Conservation (phyloP, 2,113 vertebrate species). For the Nycticebus coucang region DNA sequence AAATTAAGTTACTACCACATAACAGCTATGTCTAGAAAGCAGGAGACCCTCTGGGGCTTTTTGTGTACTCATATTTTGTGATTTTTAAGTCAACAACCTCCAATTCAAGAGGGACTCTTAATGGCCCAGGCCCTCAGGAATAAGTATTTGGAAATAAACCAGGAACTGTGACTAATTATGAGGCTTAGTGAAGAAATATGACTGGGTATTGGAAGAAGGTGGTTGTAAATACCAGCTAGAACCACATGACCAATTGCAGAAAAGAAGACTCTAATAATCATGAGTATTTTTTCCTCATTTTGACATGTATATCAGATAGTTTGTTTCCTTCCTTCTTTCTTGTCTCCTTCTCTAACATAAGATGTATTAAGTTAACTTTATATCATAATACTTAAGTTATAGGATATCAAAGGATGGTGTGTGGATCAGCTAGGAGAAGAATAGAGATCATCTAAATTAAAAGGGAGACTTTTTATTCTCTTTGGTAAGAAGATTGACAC, state of each 20-base stretch:
- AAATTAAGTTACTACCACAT: neutral
- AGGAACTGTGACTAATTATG: neutral
- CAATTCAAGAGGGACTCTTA: neutral
- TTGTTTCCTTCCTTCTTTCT: slow-evolving; percentile 40
- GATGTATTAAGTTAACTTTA: slow-evolving; percentile 12
- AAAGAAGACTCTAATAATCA: neutral
- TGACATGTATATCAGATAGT: neutral
- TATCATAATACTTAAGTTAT: slow-evolving; percentile 46
- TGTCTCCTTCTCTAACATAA: slow-evolving; percentile 6
- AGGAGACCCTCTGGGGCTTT: neutral
- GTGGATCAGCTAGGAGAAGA: neutral
- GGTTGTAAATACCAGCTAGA: neutral
- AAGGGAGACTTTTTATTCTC: neutral
- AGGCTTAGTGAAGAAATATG: neutral
- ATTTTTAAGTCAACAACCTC: slow-evolving; percentile 32
- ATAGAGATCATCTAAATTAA: neutral
- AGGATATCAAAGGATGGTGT: neutral
- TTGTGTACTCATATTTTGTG: neutral
- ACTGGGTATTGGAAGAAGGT: neutral
- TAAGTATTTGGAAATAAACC: neutral
- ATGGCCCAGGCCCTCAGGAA: neutral
- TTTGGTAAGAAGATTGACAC: slow-evolving; percentile 7
- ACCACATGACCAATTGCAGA: neutral
- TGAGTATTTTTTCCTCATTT: neutral
- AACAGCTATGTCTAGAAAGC: neutral